These are phyloP conservation scores for Diarsia dahlii DNA, from an alignment of 2,888 invertebrate species.

Conservation along the genomic window DNA sequence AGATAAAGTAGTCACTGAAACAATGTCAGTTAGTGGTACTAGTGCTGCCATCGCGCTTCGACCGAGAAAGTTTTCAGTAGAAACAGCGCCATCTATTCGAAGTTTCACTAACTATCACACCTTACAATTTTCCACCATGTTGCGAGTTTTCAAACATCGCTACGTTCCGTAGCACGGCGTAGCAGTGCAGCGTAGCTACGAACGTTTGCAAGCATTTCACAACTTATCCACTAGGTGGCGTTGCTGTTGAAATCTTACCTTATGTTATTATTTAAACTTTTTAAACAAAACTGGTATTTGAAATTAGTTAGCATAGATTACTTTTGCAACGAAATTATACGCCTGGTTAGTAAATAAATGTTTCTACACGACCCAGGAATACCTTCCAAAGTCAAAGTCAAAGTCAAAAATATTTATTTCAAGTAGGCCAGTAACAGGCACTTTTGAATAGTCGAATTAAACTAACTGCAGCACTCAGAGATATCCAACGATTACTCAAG, in stretches of 20 bases:
- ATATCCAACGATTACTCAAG: no score
- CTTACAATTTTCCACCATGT: conserved; percentile 24
- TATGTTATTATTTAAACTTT: background rate
- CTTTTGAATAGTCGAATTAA: no score
- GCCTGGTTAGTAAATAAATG: no score
- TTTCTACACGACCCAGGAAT: no score
- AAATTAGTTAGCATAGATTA: background rate
- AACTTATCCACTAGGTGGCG: conserved; percentile 63
- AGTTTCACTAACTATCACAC: conserved; percentile 24
- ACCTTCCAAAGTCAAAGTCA: no score
- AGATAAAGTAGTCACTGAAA: background rate
- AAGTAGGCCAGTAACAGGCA: no score
- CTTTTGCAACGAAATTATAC: background rate
- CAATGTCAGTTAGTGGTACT: conserved; percentile 19
- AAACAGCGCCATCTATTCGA: conserved; percentile 67
- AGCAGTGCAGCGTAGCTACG: background rate
- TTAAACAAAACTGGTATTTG: background rate
- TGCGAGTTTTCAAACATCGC: conserved; percentile 4
- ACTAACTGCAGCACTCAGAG: no score
- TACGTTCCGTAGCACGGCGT: conserved; percentile 16
- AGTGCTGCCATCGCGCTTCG: conserved; percentile 32
- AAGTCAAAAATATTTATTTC: no score
- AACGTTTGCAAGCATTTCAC: conserved; percentile 8
- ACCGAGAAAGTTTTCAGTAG: conserved; percentile 4
- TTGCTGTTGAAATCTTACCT: background rate